A percentile compares a stretch with the other conserved stretches of the same genome.
These are phyloP conservation scores for Scaptomyza tumidula DNA, from an alignment of 2,888 invertebrate species.

Conservation along the genomic window DNA sequence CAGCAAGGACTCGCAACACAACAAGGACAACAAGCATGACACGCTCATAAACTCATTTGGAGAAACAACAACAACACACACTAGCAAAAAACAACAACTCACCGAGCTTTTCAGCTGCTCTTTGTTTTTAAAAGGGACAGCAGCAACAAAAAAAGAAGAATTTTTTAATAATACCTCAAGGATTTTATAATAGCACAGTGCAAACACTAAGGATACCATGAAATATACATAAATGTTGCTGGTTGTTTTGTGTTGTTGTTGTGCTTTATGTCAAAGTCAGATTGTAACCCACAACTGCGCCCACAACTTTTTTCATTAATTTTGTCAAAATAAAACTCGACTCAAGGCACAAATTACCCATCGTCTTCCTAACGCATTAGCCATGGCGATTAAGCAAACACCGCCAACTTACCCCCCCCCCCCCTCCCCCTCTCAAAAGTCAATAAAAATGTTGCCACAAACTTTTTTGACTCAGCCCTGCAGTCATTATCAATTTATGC, in stretches of 20 bases:
- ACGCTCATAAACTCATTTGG: constrained; percentile 76
- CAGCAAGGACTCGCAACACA: constrained; percentile 26
- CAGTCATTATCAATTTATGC: constrained; percentile 71
- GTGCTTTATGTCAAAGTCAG: constrained; percentile 44
- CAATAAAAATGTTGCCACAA: constrained; percentile 66
- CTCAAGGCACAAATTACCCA: constrained; percentile 34
- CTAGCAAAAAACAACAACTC: constrained; percentile 12
- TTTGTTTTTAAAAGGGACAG: constrained; percentile 36
- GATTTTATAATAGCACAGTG: constrained; percentile 48
- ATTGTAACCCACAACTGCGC: constrained; percentile 46
- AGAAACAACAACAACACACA: constrained; percentile 8
- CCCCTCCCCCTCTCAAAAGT: constrained; percentile 14
- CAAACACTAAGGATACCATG: constrained; percentile 40
- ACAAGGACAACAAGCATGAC: constrained; percentile 60
- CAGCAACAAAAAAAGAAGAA: constrained; percentile 24
- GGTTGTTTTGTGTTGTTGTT: constrained; percentile 14
- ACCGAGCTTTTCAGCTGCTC: constrained; percentile 38
- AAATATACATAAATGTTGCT: constrained; percentile 67
- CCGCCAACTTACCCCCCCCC: neutral
- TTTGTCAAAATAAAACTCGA: constrained; percentile 33
- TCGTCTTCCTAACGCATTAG: constrained; percentile 48
- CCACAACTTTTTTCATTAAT: constrained; percentile 77
- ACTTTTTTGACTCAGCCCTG: constrained; percentile 35
- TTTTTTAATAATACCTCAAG: constrained; percentile 78
- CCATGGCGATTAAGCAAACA: constrained; percentile 60